Conservation (phyloP, 2,888 invertebrate genomes). For the Orthonevra nobilis region DNA sequence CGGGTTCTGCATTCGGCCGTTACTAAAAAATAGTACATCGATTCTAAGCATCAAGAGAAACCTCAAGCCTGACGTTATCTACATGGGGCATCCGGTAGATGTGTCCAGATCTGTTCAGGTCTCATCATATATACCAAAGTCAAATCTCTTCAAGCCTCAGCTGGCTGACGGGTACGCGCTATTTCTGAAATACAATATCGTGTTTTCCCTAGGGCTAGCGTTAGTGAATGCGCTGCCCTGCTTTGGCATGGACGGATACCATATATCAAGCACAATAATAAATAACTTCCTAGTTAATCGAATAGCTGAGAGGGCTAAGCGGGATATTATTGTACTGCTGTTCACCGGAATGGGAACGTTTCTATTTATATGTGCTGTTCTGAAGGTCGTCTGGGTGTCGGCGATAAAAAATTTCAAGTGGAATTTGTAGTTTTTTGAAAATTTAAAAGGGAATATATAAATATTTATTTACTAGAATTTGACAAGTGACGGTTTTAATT, state of each 20-base stretch:
- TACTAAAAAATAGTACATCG: constrained; percentile 88
- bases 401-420: constrained; percentile 74
- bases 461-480: constrained; percentile 48
- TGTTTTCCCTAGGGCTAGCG: constrained; percentile 94
- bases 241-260: constrained; percentile 95
- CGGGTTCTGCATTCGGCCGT: constrained; percentile 87
- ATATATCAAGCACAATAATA: constrained; percentile 87
- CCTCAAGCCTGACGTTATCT: constrained; percentile 86
- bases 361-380: constrained; percentile 84
- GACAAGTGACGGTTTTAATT: background rate
- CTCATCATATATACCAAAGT: constrained; percentile 89
- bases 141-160: constrained; percentile 82
- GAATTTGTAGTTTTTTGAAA: background rate
- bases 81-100: constrained; percentile 89
- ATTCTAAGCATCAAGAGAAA: constrained; percentile 83
- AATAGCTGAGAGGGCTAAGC: constrained; percentile 82
- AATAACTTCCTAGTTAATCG: constrained; percentile 82
- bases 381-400: constrained; percentile 82
- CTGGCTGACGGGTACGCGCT: constrained; percentile 87
- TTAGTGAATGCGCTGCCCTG: constrained; percentile 96
- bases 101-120: constrained; percentile 86
- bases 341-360: constrained; percentile 88
- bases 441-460: constrained; percentile 38
- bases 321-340: constrained; percentile 85
- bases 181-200: constrained; percentile 89